Base-by-base conservation (phyloP, 2,888 invertebrate species). In the Limulus polyphemus region DNA sequence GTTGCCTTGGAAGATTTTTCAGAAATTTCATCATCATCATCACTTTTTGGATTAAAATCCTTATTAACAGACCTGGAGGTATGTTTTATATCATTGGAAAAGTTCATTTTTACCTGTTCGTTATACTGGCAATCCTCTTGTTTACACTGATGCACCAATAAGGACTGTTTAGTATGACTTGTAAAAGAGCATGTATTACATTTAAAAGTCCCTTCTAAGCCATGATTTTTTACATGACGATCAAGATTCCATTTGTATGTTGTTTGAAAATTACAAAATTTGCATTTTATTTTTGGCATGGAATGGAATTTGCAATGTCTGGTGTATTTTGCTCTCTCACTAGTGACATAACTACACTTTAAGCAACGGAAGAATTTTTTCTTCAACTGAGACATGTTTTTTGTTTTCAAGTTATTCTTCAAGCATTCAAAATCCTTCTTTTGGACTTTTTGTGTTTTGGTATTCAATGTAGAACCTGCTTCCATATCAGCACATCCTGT, bases 201-300 rank as follows among this genome's bases (percentile, higher is more conserved):
- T 14, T 60, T 66, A 49, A 61, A 68, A 16, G 60, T 61, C 13
- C 68, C 68, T 50, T 65, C 62, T 12, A 64, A 62, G 16, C 64
- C 65, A 78, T 93, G 92, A 75, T 91, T 91, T 77, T 89, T 88
- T 81, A 89, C 88, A 76, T 95, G 95, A 10, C 94, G 83, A 75
- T 94, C 94, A 77, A 91, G 81, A 78, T 94, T 94, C 87, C 92
- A 92, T 76, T 79, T 79, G 80, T 89, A 89, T 32, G 92, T 90
- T 16, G 93, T 92, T 67, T 89, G 85, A 76, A 94, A 95, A 74
- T 92, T 90, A 77, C 95, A 95, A 76, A 89, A 85, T 62, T 86
- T 86, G 77, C 94, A 95, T 77, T 92, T 91, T 70, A 90, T 91
- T 87, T 90, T 91, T 71, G 88, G 92, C 88, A 90, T 90, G 70